phyloP scores from a whole-genome alignment of 2,113 vertebrate genomes.

The Rhynchomys soricoides region DNA sequence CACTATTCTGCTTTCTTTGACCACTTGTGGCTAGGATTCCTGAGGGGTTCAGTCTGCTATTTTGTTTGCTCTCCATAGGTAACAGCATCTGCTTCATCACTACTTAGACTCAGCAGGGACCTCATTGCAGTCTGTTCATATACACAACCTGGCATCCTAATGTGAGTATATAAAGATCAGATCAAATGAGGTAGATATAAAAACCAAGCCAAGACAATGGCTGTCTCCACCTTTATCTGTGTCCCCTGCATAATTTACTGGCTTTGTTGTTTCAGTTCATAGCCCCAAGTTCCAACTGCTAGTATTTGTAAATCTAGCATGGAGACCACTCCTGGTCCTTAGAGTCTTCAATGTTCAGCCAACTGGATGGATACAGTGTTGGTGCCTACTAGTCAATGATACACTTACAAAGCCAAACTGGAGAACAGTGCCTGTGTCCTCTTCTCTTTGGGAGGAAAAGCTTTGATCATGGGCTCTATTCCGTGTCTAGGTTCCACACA shows the following conservation, averaged over 20 bases:
- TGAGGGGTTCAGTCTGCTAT: not conserved
- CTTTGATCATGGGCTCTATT: not conserved
- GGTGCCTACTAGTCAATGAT: not conserved
- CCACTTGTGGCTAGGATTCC: not conserved
- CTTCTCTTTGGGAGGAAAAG: not conserved
- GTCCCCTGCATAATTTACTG: not conserved
- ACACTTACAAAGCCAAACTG: not conserved
- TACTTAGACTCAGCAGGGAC: not conserved
- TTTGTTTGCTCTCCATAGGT: not conserved
- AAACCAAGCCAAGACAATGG: not conserved
- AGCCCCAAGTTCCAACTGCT: not conserved
- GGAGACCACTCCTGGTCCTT: not conserved
- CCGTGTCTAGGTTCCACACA: not conserved
- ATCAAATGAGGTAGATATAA: not conserved
- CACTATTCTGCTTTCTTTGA: not conserved
- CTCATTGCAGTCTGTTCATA: not conserved
- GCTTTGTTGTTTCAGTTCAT: not conserved
- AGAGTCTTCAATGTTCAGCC: not conserved
- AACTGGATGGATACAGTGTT: fast-evolving
- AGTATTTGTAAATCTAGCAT: not conserved
- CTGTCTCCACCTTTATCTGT: too few relatives aligned
- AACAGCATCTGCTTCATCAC: not conserved
- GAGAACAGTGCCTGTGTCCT: not conserved
- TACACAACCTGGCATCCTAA: not conserved
- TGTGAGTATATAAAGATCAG: not conserved